Base-by-base conservation (phyloP, 2,888 invertebrate species). In the Phrixothrix hirtus region DNA sequence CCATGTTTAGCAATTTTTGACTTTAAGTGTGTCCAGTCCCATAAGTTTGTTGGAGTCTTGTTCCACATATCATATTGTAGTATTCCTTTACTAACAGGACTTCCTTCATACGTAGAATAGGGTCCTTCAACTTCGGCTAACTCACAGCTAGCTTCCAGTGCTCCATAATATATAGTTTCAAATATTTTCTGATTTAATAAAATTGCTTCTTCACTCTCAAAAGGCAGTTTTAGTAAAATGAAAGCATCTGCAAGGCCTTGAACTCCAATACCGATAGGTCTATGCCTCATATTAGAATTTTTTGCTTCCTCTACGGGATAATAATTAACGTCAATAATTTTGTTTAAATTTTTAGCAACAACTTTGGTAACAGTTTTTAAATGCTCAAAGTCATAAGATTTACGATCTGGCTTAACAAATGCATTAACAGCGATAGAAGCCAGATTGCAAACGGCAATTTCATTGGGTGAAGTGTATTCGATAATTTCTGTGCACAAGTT, bases 61-160 rank as follows among this genome's bases (percentile, higher is more conserved):
- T 86, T 77, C 98, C 98, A 99, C 97, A 99, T 95, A 64, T 99
- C 98, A 71, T 92, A 94, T 73, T 99, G 99, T 35, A 99, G 79
- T 62, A 95, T 89, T 39, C 97, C 98, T 79, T 94, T 88, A 75
- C 95, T 96, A 13, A 92, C 91, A 4, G 99, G 99, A 59, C 86
- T 86, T 3, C 97, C 98, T 63, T 83, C 77, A 67, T 97, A 99
- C 0, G 95, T 92, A 68, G 93, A 89, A 73, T 99, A 99, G 0
- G 88, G 78, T 3, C 98, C 97, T 31, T 82, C 69, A 67, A 84
- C 82, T 71, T 90, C 84, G 1, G 98, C 95, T 51, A 98, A 75
- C 75, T 98, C 96, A 76, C 93, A 95, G 72, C 95, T 96, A 0
- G 95, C 91, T 75, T 98, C 96, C 55, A 99, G 76, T 0, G 98